A percentile compares a stretch with the other conserved stretches of the same genome.
phyloP scores from a whole-genome alignment of 2,797 vertebrate genomes.

The Coccyzus lansbergi region DNA sequence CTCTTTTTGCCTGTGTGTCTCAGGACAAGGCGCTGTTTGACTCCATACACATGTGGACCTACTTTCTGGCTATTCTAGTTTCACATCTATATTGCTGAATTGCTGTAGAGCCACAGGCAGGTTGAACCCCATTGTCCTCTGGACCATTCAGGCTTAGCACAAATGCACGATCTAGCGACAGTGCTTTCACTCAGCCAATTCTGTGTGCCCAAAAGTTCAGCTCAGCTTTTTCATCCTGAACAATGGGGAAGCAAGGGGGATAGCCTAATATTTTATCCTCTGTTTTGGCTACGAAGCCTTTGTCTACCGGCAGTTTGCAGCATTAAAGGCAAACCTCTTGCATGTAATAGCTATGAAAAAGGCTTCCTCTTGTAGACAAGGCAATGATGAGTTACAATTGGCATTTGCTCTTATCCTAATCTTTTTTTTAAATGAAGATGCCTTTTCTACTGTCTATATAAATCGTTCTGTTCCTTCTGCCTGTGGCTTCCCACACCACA shows the following conservation, averaged over 20 bases:
- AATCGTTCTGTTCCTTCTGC: not conserved
- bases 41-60: constrained; percentile 29
- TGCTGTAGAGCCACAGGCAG: constrained; percentile 37
- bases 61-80: constrained; percentile 40
- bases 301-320: constrained; percentile 1
- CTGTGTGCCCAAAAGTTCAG: constrained; percentile 47
- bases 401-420: not conserved
- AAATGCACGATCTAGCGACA: not conserved
- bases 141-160: constrained; percentile 42
- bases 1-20: not conserved
- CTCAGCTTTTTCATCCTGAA: constrained; percentile 62
- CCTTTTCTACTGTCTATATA: not conserved
- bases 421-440: constrained; percentile 10
- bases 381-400: not conserved
- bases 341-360: constrained; percentile 2
- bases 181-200: constrained; percentile 49
- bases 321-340: constrained; percentile 29
- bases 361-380: constrained; percentile 1
- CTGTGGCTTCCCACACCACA: not conserved
- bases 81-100: constrained; percentile 20
- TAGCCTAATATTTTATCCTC: constrained; percentile 53
- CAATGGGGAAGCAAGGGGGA: constrained; percentile 53
- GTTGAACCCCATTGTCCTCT: constrained; percentile 54
- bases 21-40: not conserved
- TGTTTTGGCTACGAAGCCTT: constrained; percentile 54